These are phyloP conservation scores for Merluccius polli DNA, from an alignment of 2,797 vertebrate genomes.

Conservation along the genomic window DNA sequence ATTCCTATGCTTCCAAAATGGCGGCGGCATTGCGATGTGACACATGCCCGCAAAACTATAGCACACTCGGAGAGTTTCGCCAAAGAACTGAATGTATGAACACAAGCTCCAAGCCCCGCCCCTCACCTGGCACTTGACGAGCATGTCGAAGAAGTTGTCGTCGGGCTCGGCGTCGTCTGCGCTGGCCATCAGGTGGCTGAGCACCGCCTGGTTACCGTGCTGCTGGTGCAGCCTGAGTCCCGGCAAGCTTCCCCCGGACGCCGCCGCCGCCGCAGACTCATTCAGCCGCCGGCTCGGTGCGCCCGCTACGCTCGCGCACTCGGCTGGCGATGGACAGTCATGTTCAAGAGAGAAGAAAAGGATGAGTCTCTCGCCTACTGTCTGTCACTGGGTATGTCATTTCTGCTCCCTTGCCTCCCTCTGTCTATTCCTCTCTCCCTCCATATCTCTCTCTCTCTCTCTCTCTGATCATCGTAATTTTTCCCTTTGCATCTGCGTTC, in stretches of 20 bases:
- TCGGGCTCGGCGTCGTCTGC: conserved; percentile 77
- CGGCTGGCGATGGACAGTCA: conserved; percentile 60
- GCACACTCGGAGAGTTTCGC: too few relatives aligned
- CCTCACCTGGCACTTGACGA: conserved; percentile 90
- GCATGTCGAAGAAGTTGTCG: conserved; percentile 91
- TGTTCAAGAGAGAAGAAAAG: not conserved
- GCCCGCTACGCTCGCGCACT: conserved; percentile 73
- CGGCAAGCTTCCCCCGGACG: conserved; percentile 72
- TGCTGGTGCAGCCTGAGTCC: conserved; percentile 78
- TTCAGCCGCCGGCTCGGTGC: conserved; percentile 81
- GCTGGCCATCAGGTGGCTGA: conserved; percentile 79
- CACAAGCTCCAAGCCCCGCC: conserved; percentile 7
- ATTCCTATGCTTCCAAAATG: too few relatives aligned
- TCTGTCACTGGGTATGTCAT: not conserved
- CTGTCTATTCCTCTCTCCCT: too few relatives aligned
- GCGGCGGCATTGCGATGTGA: too few relatives aligned
- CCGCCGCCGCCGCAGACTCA: conserved; percentile 74
- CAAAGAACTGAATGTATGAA: too few relatives aligned
- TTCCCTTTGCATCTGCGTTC: too few relatives aligned
- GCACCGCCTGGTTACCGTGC: conserved; percentile 65
- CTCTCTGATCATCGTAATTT: not conserved
- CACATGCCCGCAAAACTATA: too few relatives aligned
- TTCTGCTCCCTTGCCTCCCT: not conserved
- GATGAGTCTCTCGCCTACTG: not conserved
- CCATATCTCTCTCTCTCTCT: too few relatives aligned